These are phyloP conservation scores for Lontra canadensis DNA, from an alignment of 2,113 vertebrate genomes.

Conservation along the genomic window DNA sequence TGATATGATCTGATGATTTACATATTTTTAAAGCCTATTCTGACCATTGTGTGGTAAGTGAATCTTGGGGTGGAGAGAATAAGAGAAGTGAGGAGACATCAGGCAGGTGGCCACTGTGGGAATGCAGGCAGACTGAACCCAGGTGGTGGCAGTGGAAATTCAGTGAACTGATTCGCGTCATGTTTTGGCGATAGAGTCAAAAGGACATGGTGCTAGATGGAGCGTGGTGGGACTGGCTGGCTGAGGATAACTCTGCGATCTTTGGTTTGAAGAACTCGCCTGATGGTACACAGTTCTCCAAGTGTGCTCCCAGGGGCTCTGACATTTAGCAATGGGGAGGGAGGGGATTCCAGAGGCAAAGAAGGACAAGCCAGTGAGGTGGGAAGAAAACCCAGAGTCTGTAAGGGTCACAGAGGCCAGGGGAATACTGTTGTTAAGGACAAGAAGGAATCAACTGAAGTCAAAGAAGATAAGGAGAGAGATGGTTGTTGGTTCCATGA, in stretches of 20 bases:
- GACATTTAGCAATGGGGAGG: neutral
- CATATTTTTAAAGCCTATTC: neutral
- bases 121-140: neutral
- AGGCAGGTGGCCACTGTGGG: neutral
- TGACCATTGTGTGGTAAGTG: neutral
- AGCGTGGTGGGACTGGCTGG: neutral
- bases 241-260: neutral
- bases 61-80: neutral
- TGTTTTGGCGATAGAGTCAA: neutral
- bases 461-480: neutral
- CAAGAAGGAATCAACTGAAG: neutral
- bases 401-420: neutral
- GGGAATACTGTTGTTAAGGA: neutral
- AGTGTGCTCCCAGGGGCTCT: neutral
- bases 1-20: neutral
- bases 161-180: neutral
- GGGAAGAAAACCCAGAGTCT: neutral
- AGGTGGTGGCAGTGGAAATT: neutral
- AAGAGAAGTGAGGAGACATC: neutral
- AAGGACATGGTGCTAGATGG: neutral
- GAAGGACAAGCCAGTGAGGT: neutral
- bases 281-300: neutral
- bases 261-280: neutral
- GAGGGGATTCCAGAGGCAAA: neutral
- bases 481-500: neutral